Conservation (phyloP, 2,113 vertebrate genomes). For the Hemibagrus wyckioides region DNA sequence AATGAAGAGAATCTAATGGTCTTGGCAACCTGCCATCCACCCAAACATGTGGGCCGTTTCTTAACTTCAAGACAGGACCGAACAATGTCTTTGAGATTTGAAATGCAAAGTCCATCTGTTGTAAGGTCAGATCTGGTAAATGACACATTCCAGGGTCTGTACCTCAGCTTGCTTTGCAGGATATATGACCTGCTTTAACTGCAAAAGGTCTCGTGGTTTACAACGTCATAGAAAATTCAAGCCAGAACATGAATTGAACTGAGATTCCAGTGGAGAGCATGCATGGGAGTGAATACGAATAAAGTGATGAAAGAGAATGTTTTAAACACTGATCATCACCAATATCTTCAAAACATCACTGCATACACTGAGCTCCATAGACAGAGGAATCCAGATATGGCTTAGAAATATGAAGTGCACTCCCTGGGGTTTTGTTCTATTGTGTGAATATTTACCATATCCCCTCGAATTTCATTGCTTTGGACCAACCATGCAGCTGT, state of each 20-base stretch:
- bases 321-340: neutral
- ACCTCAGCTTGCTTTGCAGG: neutral
- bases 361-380: neutral
- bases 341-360: neutral
- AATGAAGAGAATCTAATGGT: slow-evolving; percentile 32
- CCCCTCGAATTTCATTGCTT: slow-evolving; percentile 11
- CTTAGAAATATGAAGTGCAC: slow-evolving; percentile 11
- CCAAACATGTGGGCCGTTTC: slow-evolving; percentile 27
- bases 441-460: slow-evolving; percentile 20
- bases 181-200: slow-evolving; percentile 30
- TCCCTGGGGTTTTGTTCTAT: slow-evolving; percentile 2
- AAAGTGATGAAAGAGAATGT: neutral
- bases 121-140: slow-evolving; percentile 34
- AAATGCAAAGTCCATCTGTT: slow-evolving; percentile 33
- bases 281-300: neutral
- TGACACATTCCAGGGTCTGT: slow-evolving; percentile 8
- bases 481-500: slow-evolving; percentile 30
- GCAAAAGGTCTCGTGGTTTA: neutral
- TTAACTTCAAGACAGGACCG: slow-evolving; percentile 9
- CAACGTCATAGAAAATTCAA: neutral
- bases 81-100: neutral
- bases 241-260: neutral
- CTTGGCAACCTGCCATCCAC: slow-evolving; percentile 32
- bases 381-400: slow-evolving; percentile 27
- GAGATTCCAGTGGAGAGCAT: neutral